phyloP scores from a whole-genome alignment of 2,888 invertebrate genomes.

The Artemia sinica region DNA sequence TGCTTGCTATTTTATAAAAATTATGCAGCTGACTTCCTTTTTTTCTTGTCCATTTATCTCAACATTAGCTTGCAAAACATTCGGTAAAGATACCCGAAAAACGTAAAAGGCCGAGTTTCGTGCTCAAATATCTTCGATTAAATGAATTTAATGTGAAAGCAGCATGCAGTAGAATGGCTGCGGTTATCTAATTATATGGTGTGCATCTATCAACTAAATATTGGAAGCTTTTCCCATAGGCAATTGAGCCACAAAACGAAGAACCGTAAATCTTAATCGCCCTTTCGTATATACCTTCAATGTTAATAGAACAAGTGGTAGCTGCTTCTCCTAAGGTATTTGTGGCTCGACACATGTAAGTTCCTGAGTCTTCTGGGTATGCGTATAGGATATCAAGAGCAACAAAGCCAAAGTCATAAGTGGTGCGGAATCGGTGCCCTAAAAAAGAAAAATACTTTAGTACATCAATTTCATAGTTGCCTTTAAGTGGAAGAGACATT shows the following conservation, averaged over 20 bases:
- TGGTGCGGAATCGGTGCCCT: slow-evolving; percentile 85
- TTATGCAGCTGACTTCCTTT: no score
- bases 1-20: no score
- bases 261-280: slow-evolving; percentile 1
- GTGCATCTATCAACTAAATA: not conserved
- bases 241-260: not conserved
- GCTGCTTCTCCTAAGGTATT: slow-evolving; percentile 91
- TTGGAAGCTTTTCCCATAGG: not conserved
- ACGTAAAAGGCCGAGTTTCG: no score
- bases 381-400: slow-evolving; percentile 90
- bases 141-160: no score
- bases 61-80: no score
- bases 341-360: slow-evolving; percentile 86
- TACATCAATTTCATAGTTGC: not conserved
- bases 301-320: slow-evolving; percentile 72
- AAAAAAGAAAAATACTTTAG: slow-evolving; percentile 21
- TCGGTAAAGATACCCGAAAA: no score
- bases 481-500: no score
- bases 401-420: slow-evolving; percentile 92
- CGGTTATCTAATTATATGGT: not conserved
- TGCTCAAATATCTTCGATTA: no score
- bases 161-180: no score
- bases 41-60: no score
- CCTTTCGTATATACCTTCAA: slow-evolving; percentile 45
- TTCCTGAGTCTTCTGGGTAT: slow-evolving; percentile 89